phyloP scores from a whole-genome alignment of 1,140 invertebrate genomes.

The honey bee (Apis mellifera) region DNA sequence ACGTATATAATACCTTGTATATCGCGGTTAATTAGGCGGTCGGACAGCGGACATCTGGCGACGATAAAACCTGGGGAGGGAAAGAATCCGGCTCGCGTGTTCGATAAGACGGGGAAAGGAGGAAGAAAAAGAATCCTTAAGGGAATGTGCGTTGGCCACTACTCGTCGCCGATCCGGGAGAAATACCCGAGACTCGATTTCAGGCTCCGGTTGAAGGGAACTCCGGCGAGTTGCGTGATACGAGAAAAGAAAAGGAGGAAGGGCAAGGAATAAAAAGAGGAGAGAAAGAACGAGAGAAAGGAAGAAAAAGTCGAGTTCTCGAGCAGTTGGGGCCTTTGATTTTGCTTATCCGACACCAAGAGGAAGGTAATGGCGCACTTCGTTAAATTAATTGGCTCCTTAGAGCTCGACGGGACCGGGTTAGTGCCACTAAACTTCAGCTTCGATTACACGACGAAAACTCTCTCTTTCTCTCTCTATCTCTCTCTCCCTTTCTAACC shows the following conservation, averaged over 20 bases:
- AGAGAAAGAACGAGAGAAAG: background rate
- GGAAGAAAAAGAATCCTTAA: background rate
- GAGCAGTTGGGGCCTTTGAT: constrained; percentile 60
- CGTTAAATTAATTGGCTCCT: constrained; percentile 71
- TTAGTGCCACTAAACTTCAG: constrained; percentile 67
- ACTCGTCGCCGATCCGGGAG: constrained; percentile 38
- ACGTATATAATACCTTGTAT: background rate
- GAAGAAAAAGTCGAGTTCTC: constrained; percentile 39
- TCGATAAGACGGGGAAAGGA: constrained; percentile 2
- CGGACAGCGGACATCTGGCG: constrained; percentile 24
- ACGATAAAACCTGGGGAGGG: constrained; percentile 28
- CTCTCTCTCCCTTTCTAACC: background rate
- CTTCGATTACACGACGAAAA: constrained; percentile 59
- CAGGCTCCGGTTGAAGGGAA: constrained; percentile 7
- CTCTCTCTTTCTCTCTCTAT: background rate
- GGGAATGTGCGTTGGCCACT: constrained; percentile 47
- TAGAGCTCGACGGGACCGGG: constrained; percentile 57
- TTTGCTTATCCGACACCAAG: constrained; percentile 66
- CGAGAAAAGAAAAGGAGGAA: background rate
- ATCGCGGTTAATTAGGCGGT: constrained; percentile 30
- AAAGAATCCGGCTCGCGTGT: constrained; percentile 38
- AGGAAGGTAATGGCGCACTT: constrained; percentile 67
- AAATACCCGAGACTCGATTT: constrained; percentile 51
- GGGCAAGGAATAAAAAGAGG: background rate
- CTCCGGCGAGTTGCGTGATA: constrained; percentile 41